Base-by-base conservation (phyloP, 2,113 vertebrate genomes). In the Ceyx cyanopectus region DNA sequence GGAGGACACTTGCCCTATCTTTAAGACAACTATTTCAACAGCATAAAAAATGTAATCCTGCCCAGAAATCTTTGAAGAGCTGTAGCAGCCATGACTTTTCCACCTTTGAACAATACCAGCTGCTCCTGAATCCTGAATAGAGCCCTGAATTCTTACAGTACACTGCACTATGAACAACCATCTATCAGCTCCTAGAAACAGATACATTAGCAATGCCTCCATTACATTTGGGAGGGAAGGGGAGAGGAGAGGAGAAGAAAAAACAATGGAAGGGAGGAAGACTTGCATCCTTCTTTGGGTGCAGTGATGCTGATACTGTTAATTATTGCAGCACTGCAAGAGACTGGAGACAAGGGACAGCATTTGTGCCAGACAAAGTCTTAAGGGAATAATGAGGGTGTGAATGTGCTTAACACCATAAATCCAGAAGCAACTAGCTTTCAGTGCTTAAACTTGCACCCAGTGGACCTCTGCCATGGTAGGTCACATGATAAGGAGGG, bases 401-500 rank as follows among this genome's bases (percentile, higher is more conserved):
- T 23, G 57, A 61, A 62, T 30, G 63, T 9, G 15, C 18, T 53
- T 63, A 74, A 65, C 0, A 2, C 19, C 27, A 61, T 22, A 54
- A 7, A 84, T 40, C 24, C 40, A 60, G 43, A n/a, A 86, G n/a
- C 6, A 6, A 40, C 7, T 45, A 67, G 48, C 23, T 62, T 4
- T 9, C 30, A 66, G 57, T 21, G 8, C 6, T 62, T 32, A 74
- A 43, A 15, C 12, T 79, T 12, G 1, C 37, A 48, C 12, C 50
- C 32, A 53, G 29, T 1, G 0, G 9, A 54, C 13, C 26, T 75
- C 79, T 50, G 26, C 29, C 29, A 41, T 1, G 3, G 60, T 10
- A 77, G 19, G 17, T 7, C 0, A 0, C 26, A 29, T 23, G 26
- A 50, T 0, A 0, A 32, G 12, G 7, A 65, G 17, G 7, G 4